These are phyloP conservation scores for Potamilus streckersoni DNA, from an alignment of 1,140 invertebrate genomes.

Conservation along the genomic window DNA sequence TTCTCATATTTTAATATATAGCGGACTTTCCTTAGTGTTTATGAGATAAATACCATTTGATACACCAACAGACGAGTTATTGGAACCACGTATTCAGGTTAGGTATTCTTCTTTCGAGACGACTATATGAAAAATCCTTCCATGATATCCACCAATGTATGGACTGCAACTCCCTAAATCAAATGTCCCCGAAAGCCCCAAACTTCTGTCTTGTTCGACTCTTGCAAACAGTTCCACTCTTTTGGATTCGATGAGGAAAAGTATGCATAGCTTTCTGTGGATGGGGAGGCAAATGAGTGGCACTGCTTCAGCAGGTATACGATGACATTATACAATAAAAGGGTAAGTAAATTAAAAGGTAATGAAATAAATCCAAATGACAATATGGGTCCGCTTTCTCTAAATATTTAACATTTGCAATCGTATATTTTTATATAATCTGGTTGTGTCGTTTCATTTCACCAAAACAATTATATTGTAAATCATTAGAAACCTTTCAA, in stretches of 20 bases:
- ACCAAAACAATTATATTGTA: no score
- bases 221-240: constrained; percentile 11
- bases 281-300: constrained; percentile 11
- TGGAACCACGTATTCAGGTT: constrained; percentile 3
- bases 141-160: background rate
- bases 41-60: no score
- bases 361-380: no score
- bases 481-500: no score
- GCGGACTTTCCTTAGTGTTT: no score
- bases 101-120: background rate
- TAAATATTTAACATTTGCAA: no score
- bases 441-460: no score
- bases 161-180: background rate
- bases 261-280: constrained; percentile 13
- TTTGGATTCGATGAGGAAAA: constrained; percentile 24
- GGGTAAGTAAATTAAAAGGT: background rate
- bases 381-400: no score
- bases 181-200: background rate
- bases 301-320: constrained; percentile 18
- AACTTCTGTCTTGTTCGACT: constrained; percentile 17
- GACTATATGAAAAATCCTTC: background rate
- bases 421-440: no score
- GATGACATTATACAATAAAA: constrained; percentile 15
- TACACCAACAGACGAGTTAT: no score
- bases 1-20: no score